These are phyloP conservation scores for Ascidia mentula DNA, from an alignment of 23 tunicate species.

Conservation along the genomic window DNA sequence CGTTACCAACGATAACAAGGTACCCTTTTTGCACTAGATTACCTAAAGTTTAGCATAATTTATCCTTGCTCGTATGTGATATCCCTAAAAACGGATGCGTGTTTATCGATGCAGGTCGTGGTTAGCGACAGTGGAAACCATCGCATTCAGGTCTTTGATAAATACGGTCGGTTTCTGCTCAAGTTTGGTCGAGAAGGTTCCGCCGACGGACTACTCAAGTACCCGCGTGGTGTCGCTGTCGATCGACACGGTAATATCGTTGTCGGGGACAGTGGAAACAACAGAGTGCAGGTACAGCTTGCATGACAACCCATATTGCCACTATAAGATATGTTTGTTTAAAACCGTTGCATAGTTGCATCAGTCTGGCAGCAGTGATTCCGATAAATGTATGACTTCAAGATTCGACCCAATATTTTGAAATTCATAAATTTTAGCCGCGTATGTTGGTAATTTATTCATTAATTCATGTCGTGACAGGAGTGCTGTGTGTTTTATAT, in stretches of 20 bases:
- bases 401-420: too few relatives aligned
- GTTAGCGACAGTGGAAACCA: conserved; percentile 64
- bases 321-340: too few relatives aligned
- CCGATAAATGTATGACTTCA: too few relatives aligned
- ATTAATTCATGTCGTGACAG: too few relatives aligned
- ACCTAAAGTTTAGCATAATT: not conserved
- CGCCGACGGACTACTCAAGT: conserved; percentile 41
- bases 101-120: conserved; percentile 19
- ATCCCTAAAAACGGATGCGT: not conserved
- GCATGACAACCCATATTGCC: not conserved
- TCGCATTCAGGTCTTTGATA: conserved; percentile 57
- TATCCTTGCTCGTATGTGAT: not conserved
- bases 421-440: too few relatives aligned
- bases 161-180: conserved; percentile 50
- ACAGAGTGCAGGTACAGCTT: conserved; percentile 40
- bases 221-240: conserved; percentile 67
- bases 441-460: too few relatives aligned
- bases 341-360: too few relatives aligned
- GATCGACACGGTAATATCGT: conserved; percentile 51
- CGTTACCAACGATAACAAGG: conserved; percentile 50
- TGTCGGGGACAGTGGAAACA: conserved; percentile 68
- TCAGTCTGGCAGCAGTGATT: too few relatives aligned
- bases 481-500: too few relatives aligned
- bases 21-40: not conserved
- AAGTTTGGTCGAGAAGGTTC: conserved; percentile 57